These are phyloP conservation scores for Lacerta viridis DNA, from an alignment of 2,797 vertebrate species.

Conservation along the genomic window DNA sequence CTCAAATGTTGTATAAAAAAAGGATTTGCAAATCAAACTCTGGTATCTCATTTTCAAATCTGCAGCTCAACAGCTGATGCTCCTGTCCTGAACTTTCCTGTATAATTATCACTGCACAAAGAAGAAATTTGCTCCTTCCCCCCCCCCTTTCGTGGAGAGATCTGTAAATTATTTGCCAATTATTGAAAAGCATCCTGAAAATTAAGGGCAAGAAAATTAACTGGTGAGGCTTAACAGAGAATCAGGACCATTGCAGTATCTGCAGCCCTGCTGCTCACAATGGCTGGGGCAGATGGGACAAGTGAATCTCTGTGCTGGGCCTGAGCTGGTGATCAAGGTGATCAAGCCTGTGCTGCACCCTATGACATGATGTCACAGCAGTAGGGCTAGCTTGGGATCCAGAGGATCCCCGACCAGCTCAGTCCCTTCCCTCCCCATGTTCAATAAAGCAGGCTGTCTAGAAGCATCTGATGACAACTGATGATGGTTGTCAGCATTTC, in stretches of 20 bases:
- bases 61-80: not conserved
- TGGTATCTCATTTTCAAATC: not conserved
- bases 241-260: too few species aligned
- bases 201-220: not conserved
- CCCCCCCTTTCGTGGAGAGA: not conserved
- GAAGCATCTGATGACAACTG: conserved; percentile 23
- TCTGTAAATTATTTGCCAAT: not conserved
- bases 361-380: too few species aligned
- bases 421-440: too few species aligned
- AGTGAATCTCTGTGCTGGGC: too few species aligned
- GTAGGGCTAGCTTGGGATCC: not conserved
- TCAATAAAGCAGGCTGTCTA: too few species aligned
- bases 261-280: too few species aligned
- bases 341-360: not conserved
- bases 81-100: not conserved
- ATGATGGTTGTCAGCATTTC: conserved; percentile 57
- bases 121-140: not conserved
- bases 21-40: conserved; percentile 7
- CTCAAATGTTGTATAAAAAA: not conserved
- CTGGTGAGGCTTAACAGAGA: too few species aligned
- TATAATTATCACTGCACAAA: conserved; percentile 12
- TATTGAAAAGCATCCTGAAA: conserved; percentile 20
- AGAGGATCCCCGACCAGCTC: not conserved
- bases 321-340: too few species aligned
- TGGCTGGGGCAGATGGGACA: too few species aligned